Evolutionary conservation across 2,113 vertebrate species (phyloP), one percentile per base, ranked within the genome.

Genomic region (Leptobrachium leishanense): DNA sequence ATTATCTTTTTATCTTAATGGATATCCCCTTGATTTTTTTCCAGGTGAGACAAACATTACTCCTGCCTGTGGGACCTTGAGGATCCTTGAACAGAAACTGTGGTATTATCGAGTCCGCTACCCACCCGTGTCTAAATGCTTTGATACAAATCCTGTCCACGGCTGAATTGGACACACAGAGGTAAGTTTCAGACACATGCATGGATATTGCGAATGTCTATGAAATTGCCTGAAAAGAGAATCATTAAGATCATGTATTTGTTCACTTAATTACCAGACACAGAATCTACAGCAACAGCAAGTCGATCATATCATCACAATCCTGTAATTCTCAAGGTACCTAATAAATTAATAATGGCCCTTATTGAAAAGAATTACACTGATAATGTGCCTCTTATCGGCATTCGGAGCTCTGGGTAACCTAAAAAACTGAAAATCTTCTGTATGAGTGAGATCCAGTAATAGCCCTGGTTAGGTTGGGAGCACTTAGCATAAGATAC

Each of bases 111-210:
- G n/a, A 20, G 41, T 44, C 63, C 4, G 42, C n/a, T 20, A n/a
- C 7, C 20, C 39, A 11, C 10, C 72, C 44, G 54, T 41, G 53
- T 74, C 71, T 81, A 64, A 31, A 81, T 81, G 78, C 78, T 81
- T 80, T 81, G 78, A 81, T 81, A 81, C 78, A 39, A 50, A 81
- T 68, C 42, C 78, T 44, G 64, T 63, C 77, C 70, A 79, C 43
- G 62, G 72, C 78, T 68, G 78, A 74, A 74, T 74, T 59, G 78
- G 78, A 68, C 72, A 74, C 62, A 74, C 68, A 72, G 74, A 81
- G 78, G 78, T 81, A 81, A 54, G 54, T 69, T 77, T 59, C 13
- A 59, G 3, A 31, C 20, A 31, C 20, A 50, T 50, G 8, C 46
- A 5, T 50, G 8, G 46, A 50, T 50, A 5, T 11, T 59, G 55